phyloP scores from a whole-genome alignment of 1,140 invertebrate species.

The Cylas formicarius region DNA sequence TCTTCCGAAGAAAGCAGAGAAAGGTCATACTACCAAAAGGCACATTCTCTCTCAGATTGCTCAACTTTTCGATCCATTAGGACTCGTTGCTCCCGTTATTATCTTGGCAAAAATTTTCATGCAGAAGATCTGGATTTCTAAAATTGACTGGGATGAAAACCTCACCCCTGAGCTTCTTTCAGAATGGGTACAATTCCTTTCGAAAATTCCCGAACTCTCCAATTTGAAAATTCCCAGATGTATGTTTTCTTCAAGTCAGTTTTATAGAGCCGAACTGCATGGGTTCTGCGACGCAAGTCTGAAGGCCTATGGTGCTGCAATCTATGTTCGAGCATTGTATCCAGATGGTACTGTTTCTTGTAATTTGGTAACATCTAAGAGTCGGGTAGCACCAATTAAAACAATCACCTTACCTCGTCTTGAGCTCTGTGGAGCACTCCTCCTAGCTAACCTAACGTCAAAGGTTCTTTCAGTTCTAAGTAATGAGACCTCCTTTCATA shows the following conservation, averaged over 20 bases:
- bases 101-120: too few species aligned
- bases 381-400: slow-evolving; percentile 2
- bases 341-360: not conserved
- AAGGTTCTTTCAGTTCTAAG: not conserved
- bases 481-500: not conserved
- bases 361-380: slow-evolving; percentile 1
- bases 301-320: slow-evolving; percentile 31
- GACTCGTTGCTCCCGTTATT: too few species aligned
- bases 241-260: not conserved
- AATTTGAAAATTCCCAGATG: slow-evolving; percentile 9
- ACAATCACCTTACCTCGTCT: not conserved
- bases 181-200: too few species aligned
- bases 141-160: too few species aligned
- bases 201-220: too few species aligned
- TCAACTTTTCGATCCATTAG: too few species aligned
- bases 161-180: too few species aligned
- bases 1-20: too few species aligned
- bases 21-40: too few species aligned
- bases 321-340: slow-evolving; percentile 24
- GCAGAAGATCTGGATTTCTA: too few species aligned
- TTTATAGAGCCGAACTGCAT: slow-evolving; percentile 1
- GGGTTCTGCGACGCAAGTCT: slow-evolving; percentile 11
- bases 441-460: not conserved
- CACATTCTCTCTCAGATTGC: too few species aligned
- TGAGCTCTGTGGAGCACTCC: slow-evolving; percentile 1